Percentiles rank a stretch among this genome's conserved stretches.
Evolutionary conservation across 2,888 invertebrate species (phyloP).

Genomic region (Tenthredo notha): DNA sequence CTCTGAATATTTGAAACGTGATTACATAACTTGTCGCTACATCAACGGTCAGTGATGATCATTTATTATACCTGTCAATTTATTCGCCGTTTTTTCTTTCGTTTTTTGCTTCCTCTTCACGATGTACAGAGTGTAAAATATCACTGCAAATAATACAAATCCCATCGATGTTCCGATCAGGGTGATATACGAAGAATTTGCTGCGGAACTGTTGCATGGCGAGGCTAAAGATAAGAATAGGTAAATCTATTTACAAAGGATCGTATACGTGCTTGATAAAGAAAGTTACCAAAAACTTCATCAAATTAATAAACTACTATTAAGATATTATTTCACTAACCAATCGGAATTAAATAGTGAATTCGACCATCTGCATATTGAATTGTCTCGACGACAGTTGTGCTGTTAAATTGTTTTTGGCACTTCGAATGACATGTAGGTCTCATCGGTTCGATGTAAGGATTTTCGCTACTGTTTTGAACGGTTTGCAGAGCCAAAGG

Average conservation of each 20-base stretch:
- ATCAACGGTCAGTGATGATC: not conserved
- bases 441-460: not conserved
- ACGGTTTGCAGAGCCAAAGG: not conserved
- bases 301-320: no score
- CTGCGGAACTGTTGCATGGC: not conserved
- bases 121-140: not conserved
- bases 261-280: not conserved
- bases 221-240: not conserved
- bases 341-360: not conserved
- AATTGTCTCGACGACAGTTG: not conserved
- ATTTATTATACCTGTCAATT: not conserved
- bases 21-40: not conserved
- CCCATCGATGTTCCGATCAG: not conserved
- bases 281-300: no score
- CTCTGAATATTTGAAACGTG: not conserved
- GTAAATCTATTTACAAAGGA: not conserved
- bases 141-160: not conserved
- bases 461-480: not conserved
- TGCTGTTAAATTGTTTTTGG: not conserved
- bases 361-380: not conserved
- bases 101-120: not conserved
- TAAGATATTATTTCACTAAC: not conserved
- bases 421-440: slow-evolving; percentile 3
- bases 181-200: not conserved
- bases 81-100: not conserved